Evolutionary conservation across 2,113 vertebrate genomes (phyloP).

Genomic region (Protobothrops flavoviridis): DNA sequence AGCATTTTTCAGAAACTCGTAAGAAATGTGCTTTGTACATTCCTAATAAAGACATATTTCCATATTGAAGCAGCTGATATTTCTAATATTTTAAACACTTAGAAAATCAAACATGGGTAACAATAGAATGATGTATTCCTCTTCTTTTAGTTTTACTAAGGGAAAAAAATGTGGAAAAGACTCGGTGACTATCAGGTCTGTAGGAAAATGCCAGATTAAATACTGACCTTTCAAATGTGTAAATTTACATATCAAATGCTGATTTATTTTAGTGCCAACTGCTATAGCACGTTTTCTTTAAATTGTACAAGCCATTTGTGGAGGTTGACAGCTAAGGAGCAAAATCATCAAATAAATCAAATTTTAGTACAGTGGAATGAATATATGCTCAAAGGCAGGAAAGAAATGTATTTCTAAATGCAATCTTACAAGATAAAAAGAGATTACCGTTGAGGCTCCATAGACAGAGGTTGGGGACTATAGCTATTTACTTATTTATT

Average conservation of each 20-base stretch:
- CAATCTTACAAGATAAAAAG: constrained; percentile 40
- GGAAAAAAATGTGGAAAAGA: not conserved
- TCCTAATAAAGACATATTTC: not conserved
- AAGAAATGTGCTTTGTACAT: not conserved
- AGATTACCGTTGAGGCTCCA: constrained; percentile 28
- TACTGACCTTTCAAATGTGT: constrained; percentile 23
- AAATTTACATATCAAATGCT: constrained; percentile 7
- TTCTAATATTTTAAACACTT: not conserved
- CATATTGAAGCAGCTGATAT: not conserved
- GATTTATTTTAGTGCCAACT: not conserved
- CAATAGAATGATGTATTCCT: not conserved
- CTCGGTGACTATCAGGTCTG: not conserved
- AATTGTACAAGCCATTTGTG: constrained; percentile 36
- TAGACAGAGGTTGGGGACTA: constrained; percentile 4
- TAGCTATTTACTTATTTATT: constrained; percentile 38
- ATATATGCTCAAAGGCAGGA: constrained; percentile 41
- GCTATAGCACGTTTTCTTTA: constrained; percentile 13
- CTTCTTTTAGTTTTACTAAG: not conserved
- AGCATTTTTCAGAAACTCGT: not conserved
- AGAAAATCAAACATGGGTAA: not conserved
- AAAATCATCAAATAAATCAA: constrained; percentile 25
- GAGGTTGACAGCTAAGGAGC: not conserved
- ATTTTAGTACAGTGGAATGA: constrained; percentile 45
- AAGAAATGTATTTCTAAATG: constrained; percentile 55
- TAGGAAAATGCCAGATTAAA: constrained; percentile 37